phyloP scores from a whole-genome alignment of 2,113 vertebrate species.

The Camelus dromedarius region DNA sequence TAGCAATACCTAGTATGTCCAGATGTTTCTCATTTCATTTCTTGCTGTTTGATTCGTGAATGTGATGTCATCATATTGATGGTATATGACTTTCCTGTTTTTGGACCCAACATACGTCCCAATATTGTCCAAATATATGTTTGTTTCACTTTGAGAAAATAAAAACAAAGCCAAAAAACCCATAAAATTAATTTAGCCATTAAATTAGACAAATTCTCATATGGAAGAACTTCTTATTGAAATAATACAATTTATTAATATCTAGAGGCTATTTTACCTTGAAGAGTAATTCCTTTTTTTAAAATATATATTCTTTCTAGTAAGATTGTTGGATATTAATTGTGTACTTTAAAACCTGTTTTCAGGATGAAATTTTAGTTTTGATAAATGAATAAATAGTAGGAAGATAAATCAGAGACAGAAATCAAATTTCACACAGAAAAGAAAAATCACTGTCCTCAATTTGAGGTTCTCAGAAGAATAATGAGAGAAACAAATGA shows the following conservation, averaged over 20 bases:
- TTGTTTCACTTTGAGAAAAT: constrained; percentile 27
- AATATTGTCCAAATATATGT: constrained; percentile 88
- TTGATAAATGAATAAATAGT: background rate
- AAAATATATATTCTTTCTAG: background rate
- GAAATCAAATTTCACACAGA: background rate
- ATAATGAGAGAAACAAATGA: background rate
- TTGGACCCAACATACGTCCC: constrained; percentile 91
- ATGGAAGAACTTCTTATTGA: constrained; percentile 14
- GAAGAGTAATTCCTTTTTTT: background rate
- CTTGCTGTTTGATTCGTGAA: constrained; percentile 89
- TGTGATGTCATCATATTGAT: constrained; percentile 90
- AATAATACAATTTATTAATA: background rate
- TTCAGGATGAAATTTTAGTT: constrained; percentile 49
- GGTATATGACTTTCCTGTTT: constrained; percentile 95
- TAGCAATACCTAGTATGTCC: constrained; percentile 91
- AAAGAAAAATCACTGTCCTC: background rate
- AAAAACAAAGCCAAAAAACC: background rate
- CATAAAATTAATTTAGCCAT: background rate
- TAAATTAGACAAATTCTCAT: constrained; percentile 1
- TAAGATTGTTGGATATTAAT: background rate
- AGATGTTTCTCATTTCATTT: constrained; percentile 90
- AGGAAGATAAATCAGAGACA: background rate
- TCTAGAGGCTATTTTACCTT: background rate
- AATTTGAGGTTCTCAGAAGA: background rate
- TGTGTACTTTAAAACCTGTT: background rate